Base-by-base conservation (phyloP, 2,113 vertebrate species). In the Balaeniceps rex region DNA sequence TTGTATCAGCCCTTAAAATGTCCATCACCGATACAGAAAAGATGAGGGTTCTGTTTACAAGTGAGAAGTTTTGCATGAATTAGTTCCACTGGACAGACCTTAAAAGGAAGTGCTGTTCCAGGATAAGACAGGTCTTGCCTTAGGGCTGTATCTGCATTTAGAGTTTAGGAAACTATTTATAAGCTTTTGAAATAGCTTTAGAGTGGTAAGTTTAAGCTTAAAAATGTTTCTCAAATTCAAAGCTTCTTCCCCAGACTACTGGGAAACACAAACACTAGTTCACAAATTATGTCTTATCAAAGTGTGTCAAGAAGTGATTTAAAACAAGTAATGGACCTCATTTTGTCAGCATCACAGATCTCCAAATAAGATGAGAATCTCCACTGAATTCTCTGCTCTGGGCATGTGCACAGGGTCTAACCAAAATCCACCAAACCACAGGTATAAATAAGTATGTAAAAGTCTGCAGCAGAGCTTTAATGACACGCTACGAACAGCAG, bases 401-500 rank as follows among this genome's bases (percentile, higher is more conserved):
- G 36, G 26, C 49, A 13, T 0, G 3, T 29, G 63, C 85, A 66
- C 31, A 82, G 75, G 18, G 11, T 49, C 44, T 47, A 69, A 14
- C 49, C 76, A 74, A 78, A 75, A 85, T 1, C 36, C 58, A 52
- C 26, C 36, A 57, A 24, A 46, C 8, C 72, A 52, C 11, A 13
- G 33, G 12, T 14, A 22, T 13, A 58, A 64, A 40, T 7, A 18
- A 1, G 8, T 5, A 5, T 0, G 7, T 71, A 21, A 11, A 78
- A 34, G 10, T 18, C 57, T 65, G 72, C 68, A 47, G 54, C n/a
- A 76, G 47, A 68, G 40, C 47, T 49, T n/a, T 16, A 64, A 38
- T 26, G 70, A 36, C 57, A 57, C 5, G 1, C 19, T 25, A 2
- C 3, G 2, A 52, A 13, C 52, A 87, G 54, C 36, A 23, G 25